Conservation (phyloP, 64 coral and sea anemone species). For the Platygyra sinensis region DNA sequence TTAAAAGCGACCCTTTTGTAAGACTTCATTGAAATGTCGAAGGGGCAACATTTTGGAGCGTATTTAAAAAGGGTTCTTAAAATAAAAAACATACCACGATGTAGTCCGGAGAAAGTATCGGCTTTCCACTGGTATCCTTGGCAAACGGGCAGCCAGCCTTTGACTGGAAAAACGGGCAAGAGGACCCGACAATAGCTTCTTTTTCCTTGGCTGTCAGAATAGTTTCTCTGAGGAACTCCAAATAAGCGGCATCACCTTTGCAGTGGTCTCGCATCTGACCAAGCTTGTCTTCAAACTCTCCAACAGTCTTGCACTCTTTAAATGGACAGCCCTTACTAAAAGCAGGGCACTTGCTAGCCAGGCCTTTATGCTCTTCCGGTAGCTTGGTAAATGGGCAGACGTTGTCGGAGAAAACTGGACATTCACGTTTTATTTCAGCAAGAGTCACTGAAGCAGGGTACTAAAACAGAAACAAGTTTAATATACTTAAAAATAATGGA, state of each 20-base stretch:
- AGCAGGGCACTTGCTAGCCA: too few relatives aligned
- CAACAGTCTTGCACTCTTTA: constrained; percentile 7
- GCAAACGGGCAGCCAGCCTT: constrained; percentile 22
- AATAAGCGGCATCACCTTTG: not conserved
- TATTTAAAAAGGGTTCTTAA: not conserved
- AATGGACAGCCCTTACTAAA: constrained; percentile 30
- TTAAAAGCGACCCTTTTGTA: not conserved
- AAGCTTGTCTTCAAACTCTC: constrained; percentile 24
- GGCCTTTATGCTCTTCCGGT: too few relatives aligned
- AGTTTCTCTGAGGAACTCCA: not conserved
- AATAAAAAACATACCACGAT: not conserved
- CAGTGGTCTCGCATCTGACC: constrained; percentile 38
- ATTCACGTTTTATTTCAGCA: not conserved
- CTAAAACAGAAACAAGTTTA: too few relatives aligned
- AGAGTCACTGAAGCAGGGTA: not conserved
- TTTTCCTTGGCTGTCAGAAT: too few relatives aligned
- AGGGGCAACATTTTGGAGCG: not conserved
- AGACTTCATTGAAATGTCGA: not conserved
- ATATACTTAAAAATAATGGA: too few relatives aligned
- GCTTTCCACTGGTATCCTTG: not conserved
- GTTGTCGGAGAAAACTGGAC: constrained; percentile 3
- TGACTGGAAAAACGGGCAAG: not conserved
- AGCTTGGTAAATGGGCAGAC: not conserved
- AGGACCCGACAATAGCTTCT: too few relatives aligned
- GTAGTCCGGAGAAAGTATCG: not conserved